Base-by-base conservation (phyloP, 1,140 invertebrate species). In the Bombus sibiricus region DNA sequence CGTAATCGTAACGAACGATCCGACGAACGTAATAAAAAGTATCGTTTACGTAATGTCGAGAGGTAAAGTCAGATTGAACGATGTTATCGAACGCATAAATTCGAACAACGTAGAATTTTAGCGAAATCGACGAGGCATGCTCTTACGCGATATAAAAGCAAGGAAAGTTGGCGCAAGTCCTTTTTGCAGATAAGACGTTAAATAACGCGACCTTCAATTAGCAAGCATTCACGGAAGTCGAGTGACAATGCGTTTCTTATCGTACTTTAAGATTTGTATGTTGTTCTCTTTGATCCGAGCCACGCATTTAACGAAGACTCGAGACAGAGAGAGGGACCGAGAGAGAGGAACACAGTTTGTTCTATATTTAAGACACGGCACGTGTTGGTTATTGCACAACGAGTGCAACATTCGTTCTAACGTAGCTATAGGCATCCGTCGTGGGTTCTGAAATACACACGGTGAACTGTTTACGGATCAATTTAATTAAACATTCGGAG, bases 341-440 rank as follows among this genome's bases (percentile, higher is more conserved):
- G 47, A 37, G 5, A 37, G 47, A 59, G 32, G 39, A 6, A 59
- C 22, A 76, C 39, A 43, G 81, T 86, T 78, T 68, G 81, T 9
- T 81, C 75, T 84, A 84, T 86, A 86, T 86, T 86, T 86, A 86
- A 86, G 81, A 78, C 81, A 62, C 69, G 85, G 74, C 85, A 86
- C 85, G 74, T 83, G 81, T 86, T 86, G 81, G 74, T 84, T 84
- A 86, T 86, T 84, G 81, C 81, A 83, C 81, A 86, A 86, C 78
- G 79, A 80, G 84, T 76, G 72, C 84, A 82, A 86, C 84, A 80
- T 75, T 86, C 78, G 78, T 53, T 86, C 39, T 59, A 86, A 59
- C 62, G 69, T 28, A 59, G 79, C 62, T 82, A 34, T 81, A 57
- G 72, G 69, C 53, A n/a, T 32, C 32, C 32, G 78, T 41, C 41